Evolutionary conservation across 2,888 invertebrate genomes (phyloP), one percentile per base, ranked within the genome.

Genomic region (Lymantria dispar): DNA sequence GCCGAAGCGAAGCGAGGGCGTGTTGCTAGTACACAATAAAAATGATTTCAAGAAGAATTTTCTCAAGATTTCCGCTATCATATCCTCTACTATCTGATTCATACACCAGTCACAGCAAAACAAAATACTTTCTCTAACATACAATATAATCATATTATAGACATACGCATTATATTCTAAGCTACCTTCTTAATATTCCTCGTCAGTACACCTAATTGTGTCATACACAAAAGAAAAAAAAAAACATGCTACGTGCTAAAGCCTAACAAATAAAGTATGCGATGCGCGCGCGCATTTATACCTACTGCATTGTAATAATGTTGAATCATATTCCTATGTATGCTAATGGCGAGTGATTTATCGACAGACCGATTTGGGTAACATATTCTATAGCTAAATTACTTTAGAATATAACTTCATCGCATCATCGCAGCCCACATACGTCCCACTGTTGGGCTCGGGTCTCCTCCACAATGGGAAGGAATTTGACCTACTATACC

Each of bases 291-390:
- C 64, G 56, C 56, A 68, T 3, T 54, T 66, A 77, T 77, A 78
- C 76, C 79, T 76, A 74, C 74, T 72, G 82, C 80, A 83, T 85
- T 83, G 83, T 83, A 68, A 72, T 80, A 70, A 13, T 54, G 71
- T 74, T 80, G 83, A 83, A 78, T 84, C 83, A 83, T 81, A 80
- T 74, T 65, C 49, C 74, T 71, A 78, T 72, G 62, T 70, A 78
- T 78, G 76, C 73, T 76, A 78, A 76, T 76, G 68, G 72, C 73
- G 58, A 67, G 69, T 71, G 70, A 74, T 76, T 76, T 78, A 79
- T 73, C 59, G 58, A 56, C 65, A 59, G 56, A 67, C 63, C 63
- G 48, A 54, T 62, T 68, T 52, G 55, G 62, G 57, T 55, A 50
- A 54, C 54, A 56, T 15, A 15, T 47, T 38, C 10, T 5, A 22